Evolutionary conservation across 2,888 invertebrate genomes (phyloP), one percentile per base, ranked within the genome.

Genomic region (Diarsia brunnea): DNA sequence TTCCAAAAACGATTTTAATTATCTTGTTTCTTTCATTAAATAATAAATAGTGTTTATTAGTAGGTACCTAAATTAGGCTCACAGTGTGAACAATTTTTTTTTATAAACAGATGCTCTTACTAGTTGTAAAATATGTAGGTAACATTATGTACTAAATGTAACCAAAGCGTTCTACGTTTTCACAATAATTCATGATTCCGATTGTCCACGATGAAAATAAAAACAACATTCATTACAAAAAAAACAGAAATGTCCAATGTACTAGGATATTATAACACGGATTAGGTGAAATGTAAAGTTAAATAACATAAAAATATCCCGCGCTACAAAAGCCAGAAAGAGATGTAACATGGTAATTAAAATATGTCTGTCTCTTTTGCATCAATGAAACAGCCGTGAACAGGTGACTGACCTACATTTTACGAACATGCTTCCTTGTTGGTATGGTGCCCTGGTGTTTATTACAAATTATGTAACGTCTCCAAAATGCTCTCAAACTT

Each of bases 391-490:
- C 71, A 68, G 78, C 69, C 82, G 78, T 86, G 87, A 85, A 88
- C 77, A 85, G 87, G 86, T 86, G 75, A 81, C 73, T 89, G 89
- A 82, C 86, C 87, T 86, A 88, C 86, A 89, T 88, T 88, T 86
- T 81, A 81, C 79, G 71, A 61, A 73, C 67, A 49, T 60, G 75
- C 81, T 93, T 92, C 92, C 87, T 90, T 67, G 71, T 71, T 73
- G 72, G 78, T 89, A 89, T 95, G 90, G 5, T 73, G 64, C 84
- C 95, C 94, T 96, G 86, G 95, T 96, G 88, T 79, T 84, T 93
- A 91, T 95, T 95, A 95, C 95, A 95, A 94, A 93, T 95, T 93
- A 94, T 95, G 95, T 95, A 95, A 95, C 88, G 87, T 89, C 88
- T 90, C 88, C 75, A 84, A 84, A 82, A 86, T 82, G 85, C 87